Evolutionary conservation across 2,113 vertebrate species (phyloP).

Genomic region (Etheostoma spectabile): DNA sequence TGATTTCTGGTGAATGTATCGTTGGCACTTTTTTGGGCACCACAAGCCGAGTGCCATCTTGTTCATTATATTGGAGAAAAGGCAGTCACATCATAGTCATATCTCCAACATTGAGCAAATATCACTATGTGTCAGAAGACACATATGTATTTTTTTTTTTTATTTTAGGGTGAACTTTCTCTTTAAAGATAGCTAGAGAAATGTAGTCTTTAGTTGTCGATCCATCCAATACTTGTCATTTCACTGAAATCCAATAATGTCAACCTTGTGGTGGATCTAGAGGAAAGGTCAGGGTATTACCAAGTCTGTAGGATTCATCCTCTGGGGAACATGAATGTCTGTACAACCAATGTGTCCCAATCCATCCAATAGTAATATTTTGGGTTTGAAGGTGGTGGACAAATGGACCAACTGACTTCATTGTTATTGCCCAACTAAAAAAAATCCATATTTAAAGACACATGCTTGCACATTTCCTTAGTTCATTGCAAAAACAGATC

Average conservation of each 20-base stretch:
- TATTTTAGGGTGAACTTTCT: too few relatives aligned
- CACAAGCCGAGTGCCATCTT: too few relatives aligned
- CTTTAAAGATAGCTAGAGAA: background rate
- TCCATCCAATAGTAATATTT: background rate
- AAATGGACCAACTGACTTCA: background rate
- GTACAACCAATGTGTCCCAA: too few relatives aligned
- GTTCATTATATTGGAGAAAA: too few relatives aligned
- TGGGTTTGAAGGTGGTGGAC: background rate
- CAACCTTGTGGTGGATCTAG: background rate
- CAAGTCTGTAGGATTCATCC: background rate
- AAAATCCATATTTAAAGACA: background rate
- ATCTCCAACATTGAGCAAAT: too few relatives aligned
- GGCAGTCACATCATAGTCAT: too few relatives aligned
- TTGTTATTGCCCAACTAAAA: background rate
- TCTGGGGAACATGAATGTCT: background rate
- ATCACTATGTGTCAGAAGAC: too few relatives aligned
- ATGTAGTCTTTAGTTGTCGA: background rate
- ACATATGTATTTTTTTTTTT: too few relatives aligned
- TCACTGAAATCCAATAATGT: background rate
- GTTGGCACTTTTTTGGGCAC: too few relatives aligned
- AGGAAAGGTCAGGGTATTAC: background rate
- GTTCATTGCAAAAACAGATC: background rate
- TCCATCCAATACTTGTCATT: background rate
- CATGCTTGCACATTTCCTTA: background rate
- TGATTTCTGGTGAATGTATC: too few relatives aligned